Evolutionary conservation across 1,140 invertebrate species (phyloP).

Genomic region (Harpegnathos saltator): DNA sequence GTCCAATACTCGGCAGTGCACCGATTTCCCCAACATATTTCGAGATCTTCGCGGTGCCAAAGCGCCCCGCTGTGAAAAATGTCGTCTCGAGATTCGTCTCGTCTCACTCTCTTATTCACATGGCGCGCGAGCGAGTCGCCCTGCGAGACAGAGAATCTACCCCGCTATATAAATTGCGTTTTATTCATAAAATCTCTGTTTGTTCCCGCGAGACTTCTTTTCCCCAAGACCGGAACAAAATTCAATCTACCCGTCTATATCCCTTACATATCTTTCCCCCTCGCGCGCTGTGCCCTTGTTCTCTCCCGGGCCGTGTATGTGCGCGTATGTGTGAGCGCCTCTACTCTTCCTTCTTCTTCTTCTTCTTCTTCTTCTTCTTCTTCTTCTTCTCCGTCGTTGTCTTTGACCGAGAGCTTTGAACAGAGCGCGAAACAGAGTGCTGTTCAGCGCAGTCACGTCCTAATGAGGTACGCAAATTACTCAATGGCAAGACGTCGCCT

Average conservation of each 20-base stretch:
- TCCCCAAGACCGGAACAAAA: slow-evolving; percentile 24
- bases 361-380: not conserved
- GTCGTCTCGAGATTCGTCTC: not conserved
- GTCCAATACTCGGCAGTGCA: too few relatives aligned
- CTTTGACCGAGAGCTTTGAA: slow-evolving; percentile 41
- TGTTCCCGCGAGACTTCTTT: slow-evolving; percentile 29
- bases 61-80: not conserved
- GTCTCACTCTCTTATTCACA: slow-evolving; percentile 14
- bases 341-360: not conserved
- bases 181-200: slow-evolving; percentile 56
- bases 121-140: too few relatives aligned
- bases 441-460: slow-evolving; percentile 69
- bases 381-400: too few relatives aligned
- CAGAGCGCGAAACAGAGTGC: slow-evolving; percentile 46
- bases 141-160: slow-evolving; percentile 11
- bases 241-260: slow-evolving; percentile 40
- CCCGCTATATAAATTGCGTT: slow-evolving; percentile 15
- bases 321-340: too few relatives aligned
- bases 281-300: slow-evolving; percentile 1
- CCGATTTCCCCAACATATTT: not conserved
- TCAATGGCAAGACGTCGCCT: slow-evolving; percentile 69
- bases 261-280: not conserved
- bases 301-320: not conserved
- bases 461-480: slow-evolving; percentile 74
- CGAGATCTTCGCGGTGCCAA: not conserved